Percentiles rank a stretch among this genome's conserved stretches.
phyloP scores from a whole-genome alignment of 2,888 invertebrate species.

The Schizotus pectinicornis region DNA sequence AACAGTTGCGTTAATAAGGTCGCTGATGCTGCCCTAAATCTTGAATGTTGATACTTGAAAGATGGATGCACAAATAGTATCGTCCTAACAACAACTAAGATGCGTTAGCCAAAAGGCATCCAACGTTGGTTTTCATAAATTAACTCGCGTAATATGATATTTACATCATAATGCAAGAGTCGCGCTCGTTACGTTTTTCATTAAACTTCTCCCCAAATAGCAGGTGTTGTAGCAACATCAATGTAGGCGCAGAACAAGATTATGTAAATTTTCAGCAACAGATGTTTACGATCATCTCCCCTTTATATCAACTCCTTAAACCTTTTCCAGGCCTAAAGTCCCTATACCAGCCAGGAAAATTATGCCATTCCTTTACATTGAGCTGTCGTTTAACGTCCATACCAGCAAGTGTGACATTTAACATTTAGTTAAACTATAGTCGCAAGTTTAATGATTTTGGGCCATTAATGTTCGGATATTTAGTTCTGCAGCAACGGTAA shows the following conservation, averaged over 20 bases:
- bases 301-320: conserved; percentile 30
- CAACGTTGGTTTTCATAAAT: too few relatives aligned
- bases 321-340: conserved; percentile 24
- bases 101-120: too few relatives aligned
- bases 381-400: conserved; percentile 3
- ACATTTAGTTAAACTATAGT: conserved; percentile 23
- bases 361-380: conserved; percentile 1
- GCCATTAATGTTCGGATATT: conserved; percentile 26
- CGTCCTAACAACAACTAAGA: too few relatives aligned
- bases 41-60: too few relatives aligned
- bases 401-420: conserved; percentile 18
- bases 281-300: conserved; percentile 37
- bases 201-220: conserved; percentile 34
- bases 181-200: conserved; percentile 33
- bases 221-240: conserved; percentile 36
- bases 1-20: too few relatives aligned
- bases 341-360: conserved; percentile 6
- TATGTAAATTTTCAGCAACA: conserved; percentile 38
- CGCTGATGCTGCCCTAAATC: too few relatives aligned
- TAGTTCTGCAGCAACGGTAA: conserved; percentile 19
- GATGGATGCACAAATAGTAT: too few relatives aligned
- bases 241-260: conserved; percentile 34
- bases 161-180: too few relatives aligned
- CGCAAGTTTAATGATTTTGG: conserved; percentile 24
- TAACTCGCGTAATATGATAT: too few relatives aligned